These are phyloP conservation scores for Medauroidea extradentata DNA, from an alignment of 1,140 invertebrate genomes.

Conservation along the genomic window DNA sequence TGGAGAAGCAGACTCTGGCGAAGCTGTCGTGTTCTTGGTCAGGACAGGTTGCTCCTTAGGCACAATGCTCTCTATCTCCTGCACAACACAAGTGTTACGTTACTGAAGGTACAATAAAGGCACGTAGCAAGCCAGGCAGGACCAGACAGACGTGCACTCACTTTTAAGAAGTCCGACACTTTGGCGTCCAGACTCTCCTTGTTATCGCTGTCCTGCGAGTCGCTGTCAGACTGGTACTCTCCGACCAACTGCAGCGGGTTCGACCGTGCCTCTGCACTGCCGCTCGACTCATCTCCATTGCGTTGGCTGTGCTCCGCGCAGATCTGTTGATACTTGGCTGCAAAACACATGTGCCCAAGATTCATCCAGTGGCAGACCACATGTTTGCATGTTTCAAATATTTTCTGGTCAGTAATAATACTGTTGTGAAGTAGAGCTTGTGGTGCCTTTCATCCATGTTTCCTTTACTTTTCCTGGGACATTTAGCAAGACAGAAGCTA, in stretches of 20 bases:
- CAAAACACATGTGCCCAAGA: neutral
- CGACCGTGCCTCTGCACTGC: neutral
- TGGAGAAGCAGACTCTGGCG: too few relatives aligned
- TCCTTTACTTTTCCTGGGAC: neutral
- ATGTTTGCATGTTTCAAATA: neutral
- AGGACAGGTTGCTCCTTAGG: too few relatives aligned
- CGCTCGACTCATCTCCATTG: neutral
- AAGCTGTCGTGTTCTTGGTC: too few relatives aligned
- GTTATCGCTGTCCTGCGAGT: slow-evolving; percentile 31
- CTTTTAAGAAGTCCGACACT: slow-evolving; percentile 49
- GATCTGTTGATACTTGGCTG: slow-evolving; percentile 15
- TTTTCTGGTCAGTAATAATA: neutral
- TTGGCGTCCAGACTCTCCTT: slow-evolving; percentile 38
- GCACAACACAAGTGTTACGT: too few relatives aligned
- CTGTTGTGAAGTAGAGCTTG: neutral
- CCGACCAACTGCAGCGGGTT: slow-evolving; percentile 44
- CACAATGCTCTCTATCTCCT: too few relatives aligned
- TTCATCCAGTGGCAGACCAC: neutral
- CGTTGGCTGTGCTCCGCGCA: slow-evolving; percentile 12
- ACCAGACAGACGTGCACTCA: too few relatives aligned
- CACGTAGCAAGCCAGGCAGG: too few relatives aligned
- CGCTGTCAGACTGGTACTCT: slow-evolving; percentile 46
- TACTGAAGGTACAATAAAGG: too few relatives aligned
- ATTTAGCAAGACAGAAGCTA: neutral
- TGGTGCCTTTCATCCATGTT: neutral